Conservation (phyloP, 2,888 invertebrate genomes). For the Harpalus rufipes region DNA sequence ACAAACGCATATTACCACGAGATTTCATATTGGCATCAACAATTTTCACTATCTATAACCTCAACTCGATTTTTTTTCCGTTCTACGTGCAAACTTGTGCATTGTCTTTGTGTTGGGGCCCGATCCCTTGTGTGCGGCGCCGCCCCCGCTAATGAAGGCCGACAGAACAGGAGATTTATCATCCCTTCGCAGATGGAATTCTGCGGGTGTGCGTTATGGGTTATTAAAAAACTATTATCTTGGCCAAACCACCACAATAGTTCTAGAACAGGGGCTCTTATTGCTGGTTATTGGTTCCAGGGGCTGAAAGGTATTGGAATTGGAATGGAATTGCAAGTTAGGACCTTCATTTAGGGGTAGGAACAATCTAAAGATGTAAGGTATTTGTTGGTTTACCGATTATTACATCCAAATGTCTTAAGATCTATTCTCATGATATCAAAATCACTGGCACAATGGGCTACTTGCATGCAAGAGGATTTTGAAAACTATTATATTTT, state of each 20-base stretch:
- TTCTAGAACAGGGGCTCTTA: neutral
- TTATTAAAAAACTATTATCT: constrained; percentile 56
- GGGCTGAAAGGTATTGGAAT: neutral
- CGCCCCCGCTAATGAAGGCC: constrained; percentile 24
- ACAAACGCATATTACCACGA: no score
- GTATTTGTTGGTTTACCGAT: no score
- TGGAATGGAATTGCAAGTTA: neutral
- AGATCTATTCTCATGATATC: no score
- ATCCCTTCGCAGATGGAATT: constrained; percentile 33
- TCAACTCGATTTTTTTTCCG: no score
- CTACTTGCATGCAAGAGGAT: no score
- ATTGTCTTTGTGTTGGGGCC: constrained; percentile 3
- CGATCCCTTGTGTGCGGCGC: neutral
- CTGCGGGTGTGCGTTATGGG: constrained; percentile 58
- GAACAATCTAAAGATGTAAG: no score
- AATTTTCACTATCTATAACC: no score
- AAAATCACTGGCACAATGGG: neutral
- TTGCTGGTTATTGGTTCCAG: constrained; percentile 40
- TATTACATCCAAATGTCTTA: no score
- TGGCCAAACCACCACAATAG: neutral
- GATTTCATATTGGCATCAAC: no score
- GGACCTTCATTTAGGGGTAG: neutral
- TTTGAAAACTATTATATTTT: no score
- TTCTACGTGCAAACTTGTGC: neutral
- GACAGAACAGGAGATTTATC: constrained; percentile 22